A percentile compares a stretch with the other conserved stretches of the same genome.
phyloP scores from a whole-genome alignment of 2,888 invertebrate genomes.

The Nipponacmea schrenckii region DNA sequence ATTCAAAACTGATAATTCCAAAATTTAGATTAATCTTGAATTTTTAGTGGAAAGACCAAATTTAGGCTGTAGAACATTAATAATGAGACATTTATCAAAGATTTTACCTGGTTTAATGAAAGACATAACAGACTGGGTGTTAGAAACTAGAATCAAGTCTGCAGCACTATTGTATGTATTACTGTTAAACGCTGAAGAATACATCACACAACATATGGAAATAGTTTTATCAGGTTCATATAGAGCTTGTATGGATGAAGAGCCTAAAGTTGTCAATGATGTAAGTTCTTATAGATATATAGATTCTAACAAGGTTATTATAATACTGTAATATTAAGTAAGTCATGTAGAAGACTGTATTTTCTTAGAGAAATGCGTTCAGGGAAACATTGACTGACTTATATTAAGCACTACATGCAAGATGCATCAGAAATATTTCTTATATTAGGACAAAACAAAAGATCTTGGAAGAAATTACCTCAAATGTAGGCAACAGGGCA shows the following conservation, averaged over 20 bases:
- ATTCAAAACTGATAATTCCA: no score
- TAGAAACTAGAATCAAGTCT: conserved; percentile 77
- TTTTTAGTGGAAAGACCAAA: conserved; percentile 80
- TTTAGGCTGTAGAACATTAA: conserved; percentile 84
- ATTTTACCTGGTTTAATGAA: conserved; percentile 78
- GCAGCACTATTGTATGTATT: conserved; percentile 80
- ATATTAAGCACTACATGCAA: no score
- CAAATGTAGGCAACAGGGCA: no score
- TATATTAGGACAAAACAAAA: no score
- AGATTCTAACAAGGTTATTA: no score
- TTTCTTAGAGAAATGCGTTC: no score
- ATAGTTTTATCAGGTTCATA: conserved; percentile 74
- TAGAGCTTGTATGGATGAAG: conserved; percentile 77
- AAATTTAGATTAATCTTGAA: neutral
- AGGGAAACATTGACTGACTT: no score
- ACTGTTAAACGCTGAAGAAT: conserved; percentile 79
- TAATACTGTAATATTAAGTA: no score
- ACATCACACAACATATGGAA: conserved; percentile 76
- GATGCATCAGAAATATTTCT: neutral
- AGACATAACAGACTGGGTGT: conserved; percentile 84
- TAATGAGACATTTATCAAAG: conserved; percentile 78
- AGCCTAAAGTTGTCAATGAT: conserved; percentile 72
- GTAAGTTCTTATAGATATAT: conserved; percentile 43
- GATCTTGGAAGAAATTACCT: no score
- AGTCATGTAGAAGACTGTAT: neutral